Base-by-base conservation (phyloP, 2,797 vertebrate species). In the Holocentrus rufus region DNA sequence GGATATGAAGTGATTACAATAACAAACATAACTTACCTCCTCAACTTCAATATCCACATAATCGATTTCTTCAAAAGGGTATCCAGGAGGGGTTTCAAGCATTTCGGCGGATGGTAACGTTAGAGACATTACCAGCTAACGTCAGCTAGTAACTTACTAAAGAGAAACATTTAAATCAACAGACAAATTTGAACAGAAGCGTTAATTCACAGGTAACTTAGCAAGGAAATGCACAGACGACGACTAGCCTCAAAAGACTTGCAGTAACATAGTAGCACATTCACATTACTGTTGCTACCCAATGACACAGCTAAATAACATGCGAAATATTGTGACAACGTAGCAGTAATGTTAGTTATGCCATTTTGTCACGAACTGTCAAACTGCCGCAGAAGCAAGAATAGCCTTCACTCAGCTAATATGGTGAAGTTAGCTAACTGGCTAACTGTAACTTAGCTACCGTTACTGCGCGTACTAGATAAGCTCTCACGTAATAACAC, bases 31-130 rank as follows among this genome's bases (percentile, higher is more conserved):
- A 81, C 92, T 82, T 82, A 98, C 97, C 97, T 98, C 97, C 92
- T 99, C 97, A 74, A 98, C 97, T 58, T 97, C 96, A 82, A 99
- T 98, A 83, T 98, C 96, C 80, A 93, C 94, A 93, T 98, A 98
- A 78, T 96, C 96, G 44, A 99, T 99, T 84, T 98, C 97, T 91
- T 98, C 97, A 87, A 99, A 99, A 47, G 97, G 97, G 88, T 98
- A 97, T 79, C 96, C 95, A 64, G 95, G 90, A 39, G 95, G 93
- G 65, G 95, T 96, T 92, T 98, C 97, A 80, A 96, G 95, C 96
- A 98, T 97, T 64, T 99, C 97, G 89, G 94, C 93, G 79, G 95
- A 89, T 84, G 93, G 91, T 84, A 90, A 77, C 31, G 90, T 75
- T 54, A 94, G 91, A 88, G 96, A 95, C 96, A 96, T 97, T 89